Conservation (phyloP, 2,797 vertebrate genomes). For the Danio aesculapii region DNA sequence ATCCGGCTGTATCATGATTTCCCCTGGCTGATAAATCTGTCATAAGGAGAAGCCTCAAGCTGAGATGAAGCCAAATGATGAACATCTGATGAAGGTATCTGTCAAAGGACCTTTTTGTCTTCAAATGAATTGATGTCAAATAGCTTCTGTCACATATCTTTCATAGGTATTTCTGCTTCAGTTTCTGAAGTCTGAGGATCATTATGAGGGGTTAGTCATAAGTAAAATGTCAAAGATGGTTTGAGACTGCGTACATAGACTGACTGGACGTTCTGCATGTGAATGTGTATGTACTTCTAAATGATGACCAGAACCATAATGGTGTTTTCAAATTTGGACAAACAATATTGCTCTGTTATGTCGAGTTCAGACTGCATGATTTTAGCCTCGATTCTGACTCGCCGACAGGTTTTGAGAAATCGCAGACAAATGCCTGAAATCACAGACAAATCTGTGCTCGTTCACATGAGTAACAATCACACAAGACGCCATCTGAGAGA, state of each 20-base stretch:
- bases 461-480: too few relatives aligned
- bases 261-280: background rate
- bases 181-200: background rate
- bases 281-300: background rate
- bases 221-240: background rate
- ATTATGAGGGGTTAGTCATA: background rate
- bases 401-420: too few relatives aligned
- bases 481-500: too few relatives aligned
- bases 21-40: constrained; percentile 50
- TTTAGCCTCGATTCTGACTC: too few relatives aligned
- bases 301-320: background rate
- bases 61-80: constrained; percentile 1
- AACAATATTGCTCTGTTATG: too few relatives aligned
- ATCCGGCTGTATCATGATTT: constrained; percentile 54
- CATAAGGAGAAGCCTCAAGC: constrained; percentile 32
- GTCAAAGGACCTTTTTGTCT: background rate
- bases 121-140: background rate
- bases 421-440: too few relatives aligned
- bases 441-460: too few relatives aligned
- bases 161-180: background rate
- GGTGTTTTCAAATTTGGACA: too few relatives aligned
- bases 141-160: background rate
- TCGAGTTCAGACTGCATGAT: too few relatives aligned
- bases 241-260: background rate
- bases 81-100: background rate